Base-by-base conservation (phyloP, 2,797 vertebrate species). In the Tamandua tetradactyla region DNA sequence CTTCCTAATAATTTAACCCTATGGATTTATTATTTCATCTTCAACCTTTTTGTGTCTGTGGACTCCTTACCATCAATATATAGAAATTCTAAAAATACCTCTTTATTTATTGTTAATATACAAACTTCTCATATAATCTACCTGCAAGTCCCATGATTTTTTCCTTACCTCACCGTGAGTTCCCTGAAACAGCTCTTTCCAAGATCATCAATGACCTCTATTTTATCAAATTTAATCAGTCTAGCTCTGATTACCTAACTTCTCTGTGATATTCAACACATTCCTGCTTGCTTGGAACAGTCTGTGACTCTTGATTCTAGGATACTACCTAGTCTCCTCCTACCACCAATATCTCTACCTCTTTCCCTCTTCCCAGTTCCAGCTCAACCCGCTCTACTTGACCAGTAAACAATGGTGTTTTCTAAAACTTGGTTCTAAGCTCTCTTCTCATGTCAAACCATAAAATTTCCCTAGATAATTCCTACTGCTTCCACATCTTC, bases 81-180 rank as follows among this genome's bases (percentile, higher is more conserved):
- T 86, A 95, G 94, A 35, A 30, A 69, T 69, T 62, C 69, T 90
- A 69, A 95, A 89, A 40, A 44, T 71, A 69, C 32, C 9, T 72
- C 44, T 87, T 61, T 61, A 61, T 40, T 69, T 55, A 40, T 59
- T 92, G 93, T 61, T n/a, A 91, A 92, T 93, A 93, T 35, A 75
- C 30, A 61, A 18, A 75, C 3, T 76, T 82, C 37, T 74, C 37
- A 71, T 40, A 14, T 25, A 22, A 42, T 25, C 37, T 10, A 71
- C 23, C 23, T 42, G 12, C 37, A 71, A 55, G 75, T 76, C 22
- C 84, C 62, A 68, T 87, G 69, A 74, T 44, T 14, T 68, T 78
- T 40, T 52, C 13, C 59, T 22, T 13, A 49, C 5, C 9, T 47
- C 52, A 79, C 23, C 44, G 61, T 14, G 85, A 75, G 42, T 81